Base-by-base conservation (phyloP, 2,797 vertebrate genomes). In the Pelodytes ibericus region DNA sequence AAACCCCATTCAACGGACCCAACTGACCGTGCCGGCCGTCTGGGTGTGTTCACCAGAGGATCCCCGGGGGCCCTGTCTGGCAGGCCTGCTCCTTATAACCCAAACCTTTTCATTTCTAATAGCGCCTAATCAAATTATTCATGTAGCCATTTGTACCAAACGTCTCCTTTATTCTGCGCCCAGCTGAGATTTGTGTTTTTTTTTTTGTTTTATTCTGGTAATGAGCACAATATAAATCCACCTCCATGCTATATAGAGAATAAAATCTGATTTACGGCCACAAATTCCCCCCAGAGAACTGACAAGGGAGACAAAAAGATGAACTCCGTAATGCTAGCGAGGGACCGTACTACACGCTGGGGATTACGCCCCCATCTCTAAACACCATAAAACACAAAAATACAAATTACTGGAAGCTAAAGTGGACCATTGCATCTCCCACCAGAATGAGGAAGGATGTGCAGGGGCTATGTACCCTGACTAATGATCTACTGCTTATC, bases 131-230 rank as follows among this genome's bases (percentile, higher is more conserved):
- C 36, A 25, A 30, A 68, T 68, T 68, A 75, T 75, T 60, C 73
- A 74, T 67, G 63, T 63, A 49, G 73, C 20, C 64, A 15, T 49
- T 75, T 75, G 64, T 75, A 31, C 49, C 66, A 53, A 16, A 51
- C 13, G n/a, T 33, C 66, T 56, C 26, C 9, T 33, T 31, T 69
- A 53, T 58, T 29, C 20, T 58, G 18, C 25, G 53, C 33, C 72
- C 73, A 68, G 73, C 53, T 75, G 73, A 68, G 73, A 20, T 16
- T 10, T 22, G n/a, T n/a, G n/a, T n/a, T n/a, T n/a, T n/a, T n/a
- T n/a, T 6, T 53, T 39, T 30, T 15, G 6, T 36, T 31, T 4
- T 61, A 27, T 25, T 36, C 51, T 1, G 5, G 20, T 57, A 74
- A 66, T 66, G 25, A 66, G 20, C 53, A 31, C 51, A 15, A 39